These are phyloP conservation scores for Hydrotaea diabolus DNA, from an alignment of 2,888 invertebrate genomes.

Conservation along the genomic window DNA sequence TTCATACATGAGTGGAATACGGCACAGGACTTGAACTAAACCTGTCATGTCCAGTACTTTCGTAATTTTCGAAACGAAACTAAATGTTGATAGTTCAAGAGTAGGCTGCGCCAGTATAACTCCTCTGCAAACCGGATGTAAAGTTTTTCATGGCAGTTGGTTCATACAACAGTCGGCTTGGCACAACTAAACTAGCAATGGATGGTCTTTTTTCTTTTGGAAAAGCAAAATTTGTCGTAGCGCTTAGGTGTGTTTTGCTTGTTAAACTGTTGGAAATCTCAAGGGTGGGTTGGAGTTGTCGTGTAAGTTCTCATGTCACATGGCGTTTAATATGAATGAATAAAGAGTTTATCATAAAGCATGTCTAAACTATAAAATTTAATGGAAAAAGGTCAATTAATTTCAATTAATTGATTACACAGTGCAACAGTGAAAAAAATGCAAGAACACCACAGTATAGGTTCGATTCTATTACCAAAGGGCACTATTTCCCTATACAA, in stretches of 20 bases:
- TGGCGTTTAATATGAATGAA: not conserved
- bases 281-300: not conserved
- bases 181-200: not conserved
- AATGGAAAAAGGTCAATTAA: no score
- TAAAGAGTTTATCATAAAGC: no score
- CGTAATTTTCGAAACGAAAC: slow-evolving; percentile 41
- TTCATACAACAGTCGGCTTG: not conserved
- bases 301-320: not conserved
- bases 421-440: no score
- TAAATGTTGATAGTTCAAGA: not conserved
- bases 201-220: not conserved
- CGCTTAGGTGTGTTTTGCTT: not conserved
- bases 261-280: no score
- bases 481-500: no score
- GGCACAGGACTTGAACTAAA: slow-evolving; percentile 42
- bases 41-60: slow-evolving; percentile 53
- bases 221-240: not conserved
- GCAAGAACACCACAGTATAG: no score
- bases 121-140: not conserved
- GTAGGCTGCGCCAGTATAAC: not conserved
- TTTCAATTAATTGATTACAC: no score
- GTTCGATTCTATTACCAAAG: no score
- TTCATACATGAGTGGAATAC: slow-evolving; percentile 42
- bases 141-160: not conserved
- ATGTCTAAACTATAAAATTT: no score